Percentiles rank a stretch among this genome's conserved stretches.
Conservation (phyloP, 2,888 invertebrate genomes). For the Scaptomyza flava region DNA sequence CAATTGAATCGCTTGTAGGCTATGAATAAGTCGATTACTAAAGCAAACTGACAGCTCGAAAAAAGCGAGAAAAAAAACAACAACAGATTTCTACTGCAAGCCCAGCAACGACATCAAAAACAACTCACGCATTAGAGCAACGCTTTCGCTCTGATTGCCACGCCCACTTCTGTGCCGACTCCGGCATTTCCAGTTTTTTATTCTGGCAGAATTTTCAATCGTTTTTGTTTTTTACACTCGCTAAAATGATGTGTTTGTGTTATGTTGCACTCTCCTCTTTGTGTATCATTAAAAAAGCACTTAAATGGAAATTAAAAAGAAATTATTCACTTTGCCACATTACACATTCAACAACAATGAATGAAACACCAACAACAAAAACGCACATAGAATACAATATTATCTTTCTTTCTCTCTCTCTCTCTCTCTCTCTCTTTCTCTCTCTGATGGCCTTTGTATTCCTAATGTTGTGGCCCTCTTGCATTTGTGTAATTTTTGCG, state of each 20-base stretch:
- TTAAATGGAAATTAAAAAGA: slow-evolving; percentile 83
- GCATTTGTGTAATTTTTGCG: slow-evolving; percentile 77
- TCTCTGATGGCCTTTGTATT: not conserved
- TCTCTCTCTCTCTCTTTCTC: too few relatives aligned
- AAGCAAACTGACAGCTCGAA: slow-evolving; percentile 53
- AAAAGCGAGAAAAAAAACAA: not conserved
- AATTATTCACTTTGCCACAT: slow-evolving; percentile 83
- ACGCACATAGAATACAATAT: slow-evolving; percentile 8
- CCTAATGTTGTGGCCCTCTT: slow-evolving; percentile 4
- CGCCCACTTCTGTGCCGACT: slow-evolving; percentile 1
- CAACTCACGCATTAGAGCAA: slow-evolving; percentile 30
- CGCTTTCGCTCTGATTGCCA: slow-evolving; percentile 4
- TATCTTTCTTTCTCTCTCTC: not conserved
- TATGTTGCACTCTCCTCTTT: slow-evolving; percentile 25
- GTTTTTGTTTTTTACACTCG: slow-evolving; percentile 28
- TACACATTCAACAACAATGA: slow-evolving; percentile 36
- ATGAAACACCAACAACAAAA: slow-evolving; percentile 7
- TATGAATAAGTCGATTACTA: slow-evolving; percentile 78
- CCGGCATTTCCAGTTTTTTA: slow-evolving; percentile 3
- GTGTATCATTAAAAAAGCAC: slow-evolving; percentile 80
- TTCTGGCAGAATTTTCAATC: slow-evolving; percentile 16
- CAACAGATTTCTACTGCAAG: not conserved
- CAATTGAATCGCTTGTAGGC: slow-evolving; percentile 73
- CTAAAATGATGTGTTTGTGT: slow-evolving; percentile 35
- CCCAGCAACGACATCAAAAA: slow-evolving; percentile 20